phyloP scores from a whole-genome alignment of 2,113 vertebrate genomes.

The Myotis davidii region DNA sequence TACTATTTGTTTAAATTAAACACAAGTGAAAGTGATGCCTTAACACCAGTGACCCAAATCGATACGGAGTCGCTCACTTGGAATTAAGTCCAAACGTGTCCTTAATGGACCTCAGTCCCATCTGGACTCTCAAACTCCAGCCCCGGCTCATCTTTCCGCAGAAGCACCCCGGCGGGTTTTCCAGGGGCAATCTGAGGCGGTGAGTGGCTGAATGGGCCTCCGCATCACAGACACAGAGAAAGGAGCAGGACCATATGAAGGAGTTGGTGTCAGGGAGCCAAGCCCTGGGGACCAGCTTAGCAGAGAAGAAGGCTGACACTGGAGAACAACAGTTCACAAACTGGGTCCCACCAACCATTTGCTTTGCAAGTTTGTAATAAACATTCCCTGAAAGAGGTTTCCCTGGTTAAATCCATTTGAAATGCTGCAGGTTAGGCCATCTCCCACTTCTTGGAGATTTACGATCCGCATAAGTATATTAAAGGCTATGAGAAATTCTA shows the following conservation, averaged over 20 bases:
- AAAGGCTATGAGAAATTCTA: not conserved
- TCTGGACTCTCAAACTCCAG: too few species aligned
- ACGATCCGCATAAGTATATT: not conserved
- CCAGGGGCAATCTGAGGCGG: accelerated
- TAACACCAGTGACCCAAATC: slow-evolving; percentile 53
- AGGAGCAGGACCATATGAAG: not conserved
- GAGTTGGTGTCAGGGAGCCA: too few species aligned
- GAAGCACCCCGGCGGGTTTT: not conserved
- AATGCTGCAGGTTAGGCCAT: not conserved
- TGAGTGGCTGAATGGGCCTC: not conserved
- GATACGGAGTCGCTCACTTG: not conserved
- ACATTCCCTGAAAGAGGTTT: not conserved
- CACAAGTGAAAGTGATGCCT: not conserved
- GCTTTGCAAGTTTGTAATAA: not conserved
- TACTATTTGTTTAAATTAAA: slow-evolving; percentile 72
- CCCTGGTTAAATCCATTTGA: not conserved
- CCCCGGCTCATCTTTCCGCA: not conserved
- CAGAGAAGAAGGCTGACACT: not conserved
- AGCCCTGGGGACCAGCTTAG: not conserved
- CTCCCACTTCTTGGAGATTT: not conserved
- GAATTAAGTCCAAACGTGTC: slow-evolving; percentile 11
- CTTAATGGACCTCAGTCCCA: slow-evolving; percentile 31
- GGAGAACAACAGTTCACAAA: not conserved
- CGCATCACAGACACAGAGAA: not conserved
- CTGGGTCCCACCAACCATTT: not conserved